Conservation (phyloP, 2,113 vertebrate genomes). For the Cathartes aura region DNA sequence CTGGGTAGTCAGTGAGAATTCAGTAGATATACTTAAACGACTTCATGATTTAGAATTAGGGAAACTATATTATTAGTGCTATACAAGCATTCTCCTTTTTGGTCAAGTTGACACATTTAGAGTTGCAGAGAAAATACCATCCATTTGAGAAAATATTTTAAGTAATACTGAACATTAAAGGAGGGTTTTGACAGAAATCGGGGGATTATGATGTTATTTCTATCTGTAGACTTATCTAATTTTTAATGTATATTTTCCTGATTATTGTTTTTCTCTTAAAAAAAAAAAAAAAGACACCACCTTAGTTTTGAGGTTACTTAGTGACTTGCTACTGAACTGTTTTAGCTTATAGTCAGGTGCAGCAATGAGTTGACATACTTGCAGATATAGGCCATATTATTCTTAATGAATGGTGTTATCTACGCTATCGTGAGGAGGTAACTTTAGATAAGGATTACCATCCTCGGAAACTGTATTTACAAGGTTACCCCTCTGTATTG, state of each 20-base stretch:
- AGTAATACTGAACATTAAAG: neutral
- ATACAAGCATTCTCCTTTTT: neutral
- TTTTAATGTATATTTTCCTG: neutral
- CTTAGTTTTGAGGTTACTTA: neutral
- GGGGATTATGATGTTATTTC: neutral
- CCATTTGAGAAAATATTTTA: neutral
- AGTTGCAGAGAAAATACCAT: neutral
- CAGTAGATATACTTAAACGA: neutral
- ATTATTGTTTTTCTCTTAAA: neutral
- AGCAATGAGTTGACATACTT: neutral
- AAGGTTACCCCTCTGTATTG: neutral
- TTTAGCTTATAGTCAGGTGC: neutral
- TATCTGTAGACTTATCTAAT: neutral
- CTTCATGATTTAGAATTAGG: neutral
- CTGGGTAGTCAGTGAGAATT: neutral
- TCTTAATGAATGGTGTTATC: neutral
- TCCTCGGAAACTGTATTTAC: neutral
- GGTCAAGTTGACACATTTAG: neutral
- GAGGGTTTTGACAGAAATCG: neutral
- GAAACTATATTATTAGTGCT: neutral
- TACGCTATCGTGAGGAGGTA: rapidly evolving
- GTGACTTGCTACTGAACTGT: neutral
- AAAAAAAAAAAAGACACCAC: neutral
- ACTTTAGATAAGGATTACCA: neutral
- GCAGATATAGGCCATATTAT: neutral